These are phyloP conservation scores for Hippasteria phrygiana DNA, from an alignment of 53 echinoderm and acorn worm genomes.

Conservation along the genomic window DNA sequence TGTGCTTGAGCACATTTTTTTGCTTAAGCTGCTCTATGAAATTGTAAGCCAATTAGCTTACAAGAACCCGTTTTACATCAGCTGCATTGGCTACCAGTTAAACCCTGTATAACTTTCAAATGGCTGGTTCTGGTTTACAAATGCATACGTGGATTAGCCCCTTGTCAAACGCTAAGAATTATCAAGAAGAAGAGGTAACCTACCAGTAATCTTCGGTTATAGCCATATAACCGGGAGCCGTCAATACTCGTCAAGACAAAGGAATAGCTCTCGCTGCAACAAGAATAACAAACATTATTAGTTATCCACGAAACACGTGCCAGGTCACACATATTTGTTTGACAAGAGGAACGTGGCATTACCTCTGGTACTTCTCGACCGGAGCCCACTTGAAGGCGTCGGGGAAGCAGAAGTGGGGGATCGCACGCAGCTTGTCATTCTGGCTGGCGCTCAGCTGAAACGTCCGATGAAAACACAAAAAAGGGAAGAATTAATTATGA, in stretches of 20 bases:
- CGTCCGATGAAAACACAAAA: too few species aligned
- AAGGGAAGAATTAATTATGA: too few species aligned
- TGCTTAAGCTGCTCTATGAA: too few species aligned
- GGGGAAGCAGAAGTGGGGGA: conserved; percentile 97
- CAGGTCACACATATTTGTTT: neutral
- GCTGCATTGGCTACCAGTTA: too few species aligned
- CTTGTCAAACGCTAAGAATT: neutral
- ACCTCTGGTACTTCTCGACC: conserved; percentile 89
- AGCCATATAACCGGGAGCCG: conserved; percentile 93
- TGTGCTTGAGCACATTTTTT: too few species aligned
- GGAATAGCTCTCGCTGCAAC: conserved; percentile 89
- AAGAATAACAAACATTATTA: neutral
- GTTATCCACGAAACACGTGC: too few species aligned
- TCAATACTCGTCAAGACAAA: conserved; percentile 97
- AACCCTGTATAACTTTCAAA: too few species aligned
- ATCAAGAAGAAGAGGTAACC: conserved; percentile 19
- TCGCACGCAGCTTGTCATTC: conserved; percentile 89
- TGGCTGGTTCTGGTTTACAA: too few species aligned
- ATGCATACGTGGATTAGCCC: neutral
- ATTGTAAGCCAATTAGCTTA: too few species aligned
- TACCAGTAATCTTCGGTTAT: conserved; percentile 93
- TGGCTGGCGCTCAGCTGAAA: conserved; percentile 84
- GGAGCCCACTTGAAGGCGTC: conserved; percentile 98
- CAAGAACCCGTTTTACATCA: too few species aligned
- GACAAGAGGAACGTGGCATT: too few species aligned